Base-by-base conservation (phyloP, 2,888 invertebrate species). In the Azorinus chamasolen region DNA sequence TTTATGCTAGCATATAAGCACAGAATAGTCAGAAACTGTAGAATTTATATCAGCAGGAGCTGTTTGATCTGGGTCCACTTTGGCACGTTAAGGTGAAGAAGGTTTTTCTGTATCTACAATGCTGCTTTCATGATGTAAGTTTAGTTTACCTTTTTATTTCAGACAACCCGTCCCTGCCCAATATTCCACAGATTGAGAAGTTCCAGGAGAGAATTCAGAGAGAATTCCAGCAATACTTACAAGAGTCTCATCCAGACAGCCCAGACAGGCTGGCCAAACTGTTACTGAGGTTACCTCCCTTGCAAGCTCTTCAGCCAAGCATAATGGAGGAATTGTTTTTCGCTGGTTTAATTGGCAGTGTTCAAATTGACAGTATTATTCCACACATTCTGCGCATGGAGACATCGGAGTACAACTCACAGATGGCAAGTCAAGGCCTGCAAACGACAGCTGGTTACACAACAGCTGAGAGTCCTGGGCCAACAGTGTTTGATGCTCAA, bases 211-310 rank as follows among this genome's bases (percentile, higher is more conserved):
- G 94, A 84, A 94, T 95, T 18, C 94, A 95, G 85, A 94, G 94
- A 82, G 95, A 95, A 79, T 93, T 96, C 50, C 91, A 92, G 79
- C 91, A 93, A 78, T 88, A 90, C 70, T 64, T 89, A 27, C 80
- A 79, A 45, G 77, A 85, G 46, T 82, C 79, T 25, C 80, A 85
- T 58, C 83, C 87, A 1, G 82, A 85, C 43, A 84, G 96, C 90
- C 96, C 97, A 46, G 98, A 98, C n/a, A 95, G 99, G 54, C 97
- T 99, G 93, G 97, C 98, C 32, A 97, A 99, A 92, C 94, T 99
- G 10, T 94, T 99, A 58, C 87, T 93, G 46, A 86, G 93, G 12
- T 88, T 93, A 68, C 93, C 93, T 8, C 91, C 93, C 22, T 87
- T 93, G 41, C 90, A 93, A 51, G 89, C 90, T 20, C 88, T 93